phyloP scores from a whole-genome alignment of 2,888 invertebrate genomes.

The Lagria hirta region DNA sequence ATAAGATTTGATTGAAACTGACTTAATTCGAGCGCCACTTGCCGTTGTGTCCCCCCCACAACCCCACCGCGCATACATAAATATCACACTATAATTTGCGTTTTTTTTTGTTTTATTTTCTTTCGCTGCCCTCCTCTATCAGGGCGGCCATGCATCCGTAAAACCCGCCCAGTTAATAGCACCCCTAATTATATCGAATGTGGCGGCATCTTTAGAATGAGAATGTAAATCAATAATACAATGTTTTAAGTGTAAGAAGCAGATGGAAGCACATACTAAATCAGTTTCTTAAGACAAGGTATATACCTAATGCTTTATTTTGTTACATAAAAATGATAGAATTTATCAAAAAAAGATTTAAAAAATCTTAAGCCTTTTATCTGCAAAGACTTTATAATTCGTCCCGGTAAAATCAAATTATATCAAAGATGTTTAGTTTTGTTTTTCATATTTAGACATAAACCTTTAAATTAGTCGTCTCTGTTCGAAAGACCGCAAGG shows the following conservation, averaged over 20 bases:
- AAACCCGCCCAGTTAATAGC: constrained; percentile 58
- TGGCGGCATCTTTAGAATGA: constrained; percentile 39
- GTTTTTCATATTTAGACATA: too few species aligned
- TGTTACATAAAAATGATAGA: too few species aligned
- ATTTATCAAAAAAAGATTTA: too few species aligned
- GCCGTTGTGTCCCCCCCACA: constrained; percentile 45
- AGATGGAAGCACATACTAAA: constrained; percentile 24
- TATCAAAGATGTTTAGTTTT: too few species aligned
- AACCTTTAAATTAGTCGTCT: too few species aligned
- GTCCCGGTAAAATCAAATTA: too few species aligned
- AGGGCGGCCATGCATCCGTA: constrained; percentile 57
- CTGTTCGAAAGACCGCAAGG: too few species aligned
- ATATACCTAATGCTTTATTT: too few species aligned
- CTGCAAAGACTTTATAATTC: too few species aligned
- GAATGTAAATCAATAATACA: not conserved
- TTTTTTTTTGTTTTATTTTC: constrained; percentile 53
- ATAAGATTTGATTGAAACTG: constrained; percentile 57
- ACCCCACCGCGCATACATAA: constrained; percentile 53
- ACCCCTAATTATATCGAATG: constrained; percentile 50
- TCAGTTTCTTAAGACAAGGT: not conserved
- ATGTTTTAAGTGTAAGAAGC: constrained; percentile 9
- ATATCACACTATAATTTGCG: constrained; percentile 55
- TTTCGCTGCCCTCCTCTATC: constrained; percentile 53
- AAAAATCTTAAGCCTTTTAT: too few species aligned
- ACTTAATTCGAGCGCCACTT: constrained; percentile 54